Percentiles rank a stretch among this genome's conserved stretches.
These are phyloP conservation scores for Diadegma fenestrale DNA, from an alignment of 2,888 invertebrate species.

Conservation along the genomic window DNA sequence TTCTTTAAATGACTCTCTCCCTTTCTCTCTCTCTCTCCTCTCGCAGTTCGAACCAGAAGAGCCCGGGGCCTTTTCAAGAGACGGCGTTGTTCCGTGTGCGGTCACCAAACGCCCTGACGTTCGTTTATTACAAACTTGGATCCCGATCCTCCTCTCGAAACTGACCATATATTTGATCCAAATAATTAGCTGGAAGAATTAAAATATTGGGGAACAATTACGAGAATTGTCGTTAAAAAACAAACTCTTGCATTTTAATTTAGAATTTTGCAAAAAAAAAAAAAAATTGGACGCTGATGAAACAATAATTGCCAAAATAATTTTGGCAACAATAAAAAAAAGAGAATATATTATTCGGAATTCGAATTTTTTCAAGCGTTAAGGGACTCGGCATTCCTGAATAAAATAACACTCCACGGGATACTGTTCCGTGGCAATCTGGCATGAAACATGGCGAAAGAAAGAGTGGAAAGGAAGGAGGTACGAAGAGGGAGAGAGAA, in stretches of 20 bases:
- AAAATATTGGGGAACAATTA: not conserved
- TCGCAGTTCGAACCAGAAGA: conserved; percentile 13
- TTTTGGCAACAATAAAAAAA: not conserved
- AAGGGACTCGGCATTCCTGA: not conserved
- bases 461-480: conserved; percentile 12
- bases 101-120: conserved; percentile 44
- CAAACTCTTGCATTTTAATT: not conserved
- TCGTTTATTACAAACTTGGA: conserved; percentile 37
- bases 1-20: conserved; percentile 56
- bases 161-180: conserved; percentile 13
- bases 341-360: not conserved
- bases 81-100: conserved; percentile 48
- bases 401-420: not conserved
- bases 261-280: not conserved
- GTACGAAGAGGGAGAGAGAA: conserved; percentile 3
- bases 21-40: conserved; percentile 28
- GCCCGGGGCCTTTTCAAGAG: conserved; percentile 51
- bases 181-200: not conserved
- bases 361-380: not conserved
- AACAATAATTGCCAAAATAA: not conserved
- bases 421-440: conserved; percentile 11
- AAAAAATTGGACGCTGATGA: too few relatives aligned
- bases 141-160: conserved; percentile 9
- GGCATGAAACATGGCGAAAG: conserved; percentile 5
- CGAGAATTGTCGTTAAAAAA: not conserved